Base-by-base conservation (phyloP, 2,113 vertebrate species). In the Otus sunia region DNA sequence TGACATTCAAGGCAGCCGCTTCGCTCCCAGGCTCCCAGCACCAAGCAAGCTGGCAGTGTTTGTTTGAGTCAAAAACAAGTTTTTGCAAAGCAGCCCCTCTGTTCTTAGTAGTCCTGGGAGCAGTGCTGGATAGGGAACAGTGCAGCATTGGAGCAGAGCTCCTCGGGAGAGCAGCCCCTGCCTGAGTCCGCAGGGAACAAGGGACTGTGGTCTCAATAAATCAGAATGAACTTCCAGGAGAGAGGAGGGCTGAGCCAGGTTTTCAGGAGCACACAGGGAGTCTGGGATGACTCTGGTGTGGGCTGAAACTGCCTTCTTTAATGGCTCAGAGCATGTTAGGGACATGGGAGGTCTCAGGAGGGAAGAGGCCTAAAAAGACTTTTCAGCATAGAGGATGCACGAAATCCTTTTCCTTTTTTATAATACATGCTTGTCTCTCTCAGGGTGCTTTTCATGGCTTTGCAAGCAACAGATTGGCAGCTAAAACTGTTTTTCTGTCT, bases 401-500 rank as follows among this genome's bases (percentile, higher is more conserved):
- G 1, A 80, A 80, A 80, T 88, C 91, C 36, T 88, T 92, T 63
- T 71, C 52, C 71, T 47, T 76, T 78, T 68, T 78, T 47, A 11
- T 79, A 88, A 52, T 37, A 34, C 12, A 15, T 49, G 18, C 50
- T 68, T 1, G 0, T 52, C 53, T 86, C 41, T 94, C 78, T 92
- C 69, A 50, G 83, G 71, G 67, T 90, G 79, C 26, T 90, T 95
- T 76, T 66, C 50, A 10, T 88, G 88, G 91, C 88, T 92, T 76
- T 88, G 62, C 78, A 83, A 86, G 94, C 75, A 90, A 76, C 94
- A 96, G 94, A 97, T 90, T 88, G 92, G 88, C 82, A 90, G 86
- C 75, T 88, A 83, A 83, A 92, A 80, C 63, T 59, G 64, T 18
- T 92, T 88, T 52, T 72, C 69, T 96, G 76, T 78, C 50, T 41